Percentiles rank a stretch among this genome's conserved stretches.
Evolutionary conservation across 2,888 invertebrate species (phyloP).

Genomic region (Liopterus haemorrhoidalis): DNA sequence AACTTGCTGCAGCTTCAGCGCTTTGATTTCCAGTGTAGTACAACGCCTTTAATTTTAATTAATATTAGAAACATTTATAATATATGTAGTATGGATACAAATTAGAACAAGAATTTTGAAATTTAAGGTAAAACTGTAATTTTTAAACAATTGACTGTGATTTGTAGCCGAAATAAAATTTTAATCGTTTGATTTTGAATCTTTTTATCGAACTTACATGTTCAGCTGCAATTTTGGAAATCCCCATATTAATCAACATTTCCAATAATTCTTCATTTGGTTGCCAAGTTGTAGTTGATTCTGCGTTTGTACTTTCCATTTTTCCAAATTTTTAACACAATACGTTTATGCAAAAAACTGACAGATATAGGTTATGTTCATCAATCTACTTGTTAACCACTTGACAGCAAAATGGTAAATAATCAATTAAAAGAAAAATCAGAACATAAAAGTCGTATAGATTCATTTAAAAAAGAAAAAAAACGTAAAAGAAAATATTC

Average conservation of each 20-base stretch:
- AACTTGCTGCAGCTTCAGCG: constrained; percentile 50
- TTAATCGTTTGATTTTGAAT: not conserved
- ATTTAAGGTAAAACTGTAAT: not conserved
- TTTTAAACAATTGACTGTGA: not conserved
- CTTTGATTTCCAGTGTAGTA: constrained; percentile 53
- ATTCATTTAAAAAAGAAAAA: constrained; percentile 15
- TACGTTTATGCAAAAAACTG: not conserved
- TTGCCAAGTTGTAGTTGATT: constrained; percentile 32
- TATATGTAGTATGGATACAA: too few relatives aligned
- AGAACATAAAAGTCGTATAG: constrained; percentile 1
- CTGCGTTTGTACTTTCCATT: constrained; percentile 17
- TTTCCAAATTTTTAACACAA: constrained; percentile 2
- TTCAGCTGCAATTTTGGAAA: constrained; percentile 43
- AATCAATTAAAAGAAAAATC: constrained; percentile 15
- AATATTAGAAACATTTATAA: constrained; percentile 21
- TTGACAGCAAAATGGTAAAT: not conserved
- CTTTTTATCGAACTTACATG: constrained; percentile 38
- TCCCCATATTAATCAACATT: constrained; percentile 45
- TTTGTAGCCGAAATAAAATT: not conserved
- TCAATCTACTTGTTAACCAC: not conserved
- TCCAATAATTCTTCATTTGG: constrained; percentile 44
- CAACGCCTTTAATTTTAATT: constrained; percentile 42
- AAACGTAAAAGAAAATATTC: constrained; percentile 11
- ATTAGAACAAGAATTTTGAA: constrained; percentile 4
- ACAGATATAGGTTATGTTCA: not conserved